phyloP scores from a whole-genome alignment of 2,797 vertebrate genomes.

The Argyrosomus regius region DNA sequence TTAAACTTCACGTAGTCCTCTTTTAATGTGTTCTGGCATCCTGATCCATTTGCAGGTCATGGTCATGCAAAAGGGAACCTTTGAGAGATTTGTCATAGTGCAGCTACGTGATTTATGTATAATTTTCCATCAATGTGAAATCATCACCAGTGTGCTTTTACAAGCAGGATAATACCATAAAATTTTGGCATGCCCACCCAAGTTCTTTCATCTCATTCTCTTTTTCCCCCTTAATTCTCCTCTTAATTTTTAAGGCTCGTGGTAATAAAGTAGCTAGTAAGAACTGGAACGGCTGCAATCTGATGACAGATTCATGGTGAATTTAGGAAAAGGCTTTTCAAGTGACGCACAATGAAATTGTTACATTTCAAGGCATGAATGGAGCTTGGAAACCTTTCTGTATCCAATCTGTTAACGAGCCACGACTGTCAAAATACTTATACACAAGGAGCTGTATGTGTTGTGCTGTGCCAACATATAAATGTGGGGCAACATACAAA shows the following conservation, averaged over 20 bases:
- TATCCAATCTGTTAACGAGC: conserved; percentile 70
- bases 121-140: conserved; percentile 74
- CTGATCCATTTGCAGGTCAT: conserved; percentile 33
- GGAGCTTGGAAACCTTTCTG: conserved; percentile 58
- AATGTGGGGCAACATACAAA: conserved; percentile 29
- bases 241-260: conserved; percentile 56
- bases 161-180: conserved; percentile 67
- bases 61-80: conserved; percentile 32
- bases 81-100: conserved; percentile 53
- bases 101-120: conserved; percentile 60
- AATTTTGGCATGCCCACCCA: conserved; percentile 47
- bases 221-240: conserved; percentile 47
- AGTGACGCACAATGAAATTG: conserved; percentile 71
- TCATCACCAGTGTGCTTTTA: conserved; percentile 69
- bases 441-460: conserved; percentile 41
- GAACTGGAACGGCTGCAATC: conserved; percentile 59
- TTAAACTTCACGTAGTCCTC: conserved; percentile 16
- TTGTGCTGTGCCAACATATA: conserved; percentile 45
- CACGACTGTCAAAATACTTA: conserved; percentile 66
- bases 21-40: conserved; percentile 32
- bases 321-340: conserved; percentile 69
- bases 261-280: conserved; percentile 62
- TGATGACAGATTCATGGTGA: conserved; percentile 76
- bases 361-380: conserved; percentile 58
- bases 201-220: conserved; percentile 66